Conservation (phyloP, 1,140 invertebrate genomes). For the Ctenoplectra terminalis region DNA sequence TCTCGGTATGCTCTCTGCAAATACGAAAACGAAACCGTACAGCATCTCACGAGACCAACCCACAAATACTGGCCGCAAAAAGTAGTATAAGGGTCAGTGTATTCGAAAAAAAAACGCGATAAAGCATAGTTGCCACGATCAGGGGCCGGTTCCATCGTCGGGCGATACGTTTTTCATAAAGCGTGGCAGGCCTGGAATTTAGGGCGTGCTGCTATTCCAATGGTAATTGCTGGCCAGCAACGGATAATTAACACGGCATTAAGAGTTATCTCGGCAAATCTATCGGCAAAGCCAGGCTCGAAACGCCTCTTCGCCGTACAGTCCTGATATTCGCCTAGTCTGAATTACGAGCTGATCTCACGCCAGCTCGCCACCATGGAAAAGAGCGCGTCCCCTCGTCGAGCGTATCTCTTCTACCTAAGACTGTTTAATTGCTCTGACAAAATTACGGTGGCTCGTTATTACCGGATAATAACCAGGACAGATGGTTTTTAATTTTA, state of each 20-base stretch:
- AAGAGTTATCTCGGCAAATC: constrained; percentile 66
- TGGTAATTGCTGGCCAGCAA: constrained; percentile 50
- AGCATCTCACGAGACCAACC: not conserved
- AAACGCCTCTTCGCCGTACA: constrained; percentile 25
- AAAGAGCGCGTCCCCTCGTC: constrained; percentile 9
- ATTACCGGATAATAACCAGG: too few relatives aligned
- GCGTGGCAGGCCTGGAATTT: constrained; percentile 46
- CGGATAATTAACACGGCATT: constrained; percentile 69
- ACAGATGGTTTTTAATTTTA: too few relatives aligned
- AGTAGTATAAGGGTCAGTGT: not conserved
- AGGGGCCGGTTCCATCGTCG: constrained; percentile 18
- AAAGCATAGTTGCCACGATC: constrained; percentile 19
- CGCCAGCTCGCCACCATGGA: constrained; percentile 37
- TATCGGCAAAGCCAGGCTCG: constrained; percentile 41
- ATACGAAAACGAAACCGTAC: not conserved
- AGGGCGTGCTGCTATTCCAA: constrained; percentile 41
- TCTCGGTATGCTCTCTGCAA: not conserved
- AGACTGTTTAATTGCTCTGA: constrained; percentile 20
- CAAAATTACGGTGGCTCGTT: constrained; percentile 19
- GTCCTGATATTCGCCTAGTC: constrained; percentile 60
- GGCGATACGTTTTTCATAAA: constrained; percentile 54
- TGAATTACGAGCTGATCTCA: constrained; percentile 62
- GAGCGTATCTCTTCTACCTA: constrained; percentile 3
- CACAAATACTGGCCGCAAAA: not conserved
- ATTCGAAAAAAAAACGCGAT: not conserved